Percentiles rank a stretch among this genome's conserved stretches.
phyloP scores from a whole-genome alignment of 2,113 vertebrate genomes.

The Sula dactylatra region DNA sequence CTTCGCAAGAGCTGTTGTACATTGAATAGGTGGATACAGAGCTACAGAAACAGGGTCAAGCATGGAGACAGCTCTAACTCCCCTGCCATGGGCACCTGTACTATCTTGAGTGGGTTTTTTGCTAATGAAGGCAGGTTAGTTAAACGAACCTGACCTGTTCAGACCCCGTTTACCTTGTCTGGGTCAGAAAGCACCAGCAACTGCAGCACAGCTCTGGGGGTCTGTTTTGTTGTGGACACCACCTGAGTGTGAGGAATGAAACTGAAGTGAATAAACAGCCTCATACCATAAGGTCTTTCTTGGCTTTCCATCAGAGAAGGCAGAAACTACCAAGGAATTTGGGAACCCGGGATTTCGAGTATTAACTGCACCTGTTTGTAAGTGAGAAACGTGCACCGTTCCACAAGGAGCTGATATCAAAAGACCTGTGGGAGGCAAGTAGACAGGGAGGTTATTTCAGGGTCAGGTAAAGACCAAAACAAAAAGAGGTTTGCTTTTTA shows the following conservation, averaged over 20 bases:
- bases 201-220: background rate
- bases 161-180: accelerated
- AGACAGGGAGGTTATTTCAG: slow-evolving; percentile 54
- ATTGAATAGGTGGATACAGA: background rate
- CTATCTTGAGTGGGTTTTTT: background rate
- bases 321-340: slow-evolving; percentile 55
- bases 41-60: background rate
- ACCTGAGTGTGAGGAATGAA: slow-evolving; percentile 16
- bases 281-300: slow-evolving; percentile 52
- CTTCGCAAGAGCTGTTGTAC: background rate
- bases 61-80: background rate
- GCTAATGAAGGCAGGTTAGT: background rate
- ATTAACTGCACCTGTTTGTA: slow-evolving; percentile 59
- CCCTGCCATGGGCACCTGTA: background rate
- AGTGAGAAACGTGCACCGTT: slow-evolving; percentile 36
- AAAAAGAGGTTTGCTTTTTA: slow-evolving; percentile 7
- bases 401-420: slow-evolving; percentile 61
- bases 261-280: slow-evolving; percentile 41
- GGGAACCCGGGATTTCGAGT: slow-evolving; percentile 42
- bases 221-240: slow-evolving; percentile 11
- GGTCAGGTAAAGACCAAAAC: slow-evolving; percentile 67
- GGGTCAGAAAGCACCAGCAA: background rate
- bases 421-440: slow-evolving; percentile 52
- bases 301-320: slow-evolving; percentile 65
- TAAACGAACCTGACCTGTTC: background rate